These are phyloP conservation scores for Dryocosmus kuriphilus DNA, from an alignment of 2,888 invertebrate genomes.

Conservation along the genomic window DNA sequence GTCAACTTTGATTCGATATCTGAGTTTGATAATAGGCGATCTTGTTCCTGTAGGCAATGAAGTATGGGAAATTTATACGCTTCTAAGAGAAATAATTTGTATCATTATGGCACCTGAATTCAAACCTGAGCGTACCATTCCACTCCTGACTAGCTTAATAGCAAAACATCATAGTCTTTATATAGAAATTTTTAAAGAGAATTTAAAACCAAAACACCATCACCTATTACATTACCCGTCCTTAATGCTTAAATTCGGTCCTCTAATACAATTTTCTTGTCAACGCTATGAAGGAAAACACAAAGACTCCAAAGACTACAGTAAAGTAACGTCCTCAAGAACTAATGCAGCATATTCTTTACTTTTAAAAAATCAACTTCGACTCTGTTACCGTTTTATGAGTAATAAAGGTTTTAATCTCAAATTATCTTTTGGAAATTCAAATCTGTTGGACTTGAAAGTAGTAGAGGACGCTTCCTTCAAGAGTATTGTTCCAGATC, in stretches of 20 bases:
- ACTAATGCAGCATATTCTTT: conserved; percentile 12
- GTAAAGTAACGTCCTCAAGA: not conserved
- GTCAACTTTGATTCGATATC: not conserved
- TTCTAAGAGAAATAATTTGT: not conserved
- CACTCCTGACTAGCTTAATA: not conserved
- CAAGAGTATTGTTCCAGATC: not conserved
- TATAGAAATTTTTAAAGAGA: conserved; percentile 30
- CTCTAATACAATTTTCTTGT: too few species aligned
- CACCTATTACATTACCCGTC: conserved; percentile 47
- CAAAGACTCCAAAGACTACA: conserved; percentile 23
- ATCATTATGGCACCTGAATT: not conserved
- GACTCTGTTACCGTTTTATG: conserved; percentile 30
- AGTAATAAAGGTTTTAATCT: conserved; percentile 9
- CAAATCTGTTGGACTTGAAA: not conserved
- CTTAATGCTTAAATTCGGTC: conserved; percentile 45
- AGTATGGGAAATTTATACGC: not conserved
- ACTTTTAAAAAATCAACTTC: conserved; percentile 30
- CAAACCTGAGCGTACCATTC: not conserved
- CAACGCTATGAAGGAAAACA: not conserved
- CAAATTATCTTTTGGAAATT: not conserved
- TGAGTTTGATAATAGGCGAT: not conserved
- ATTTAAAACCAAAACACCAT: conserved; percentile 52
- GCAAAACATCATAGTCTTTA: not conserved
- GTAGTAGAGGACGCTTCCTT: not conserved
- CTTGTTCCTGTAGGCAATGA: not conserved